phyloP scores from a whole-genome alignment of 37 sponge, comb jelly and placozoan species.

The Chondrosia reniformis region DNA sequence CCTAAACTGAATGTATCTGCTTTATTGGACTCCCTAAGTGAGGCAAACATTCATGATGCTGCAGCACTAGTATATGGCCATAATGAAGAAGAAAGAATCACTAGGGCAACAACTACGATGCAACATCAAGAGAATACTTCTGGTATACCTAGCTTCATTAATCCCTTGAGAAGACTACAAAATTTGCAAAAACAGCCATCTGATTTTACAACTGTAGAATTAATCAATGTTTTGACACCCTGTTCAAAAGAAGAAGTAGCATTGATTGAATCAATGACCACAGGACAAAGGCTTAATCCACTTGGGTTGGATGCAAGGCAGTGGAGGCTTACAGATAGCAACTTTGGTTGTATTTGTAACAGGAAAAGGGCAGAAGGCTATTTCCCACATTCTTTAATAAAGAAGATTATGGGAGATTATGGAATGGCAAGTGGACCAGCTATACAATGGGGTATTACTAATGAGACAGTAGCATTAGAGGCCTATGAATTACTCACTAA shows the following conservation, averaged over 20 bases:
- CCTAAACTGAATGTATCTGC: background rate
- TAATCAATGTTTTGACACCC: background rate
- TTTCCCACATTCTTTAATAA: background rate
- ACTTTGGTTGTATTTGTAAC: constrained; percentile 41
- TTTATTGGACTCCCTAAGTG: background rate
- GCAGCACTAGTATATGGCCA: too few relatives aligned
- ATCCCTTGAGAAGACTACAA: constrained; percentile 20
- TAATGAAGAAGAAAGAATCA: too few relatives aligned
- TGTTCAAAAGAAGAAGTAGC: background rate
- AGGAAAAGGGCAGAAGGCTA: background rate
- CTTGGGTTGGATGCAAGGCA: constrained; percentile 43
- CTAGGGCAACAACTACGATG: too few relatives aligned
- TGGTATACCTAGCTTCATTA: too few relatives aligned
- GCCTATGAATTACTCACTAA: background rate
- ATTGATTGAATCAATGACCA: constrained; percentile 24
- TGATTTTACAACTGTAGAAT: constrained; percentile 11
- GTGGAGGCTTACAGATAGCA: constrained; percentile 35
- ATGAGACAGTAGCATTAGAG: background rate
- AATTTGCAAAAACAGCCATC: background rate
- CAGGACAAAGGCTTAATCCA: constrained; percentile 20
- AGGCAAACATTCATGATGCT: background rate
- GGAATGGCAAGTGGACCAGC: background rate
- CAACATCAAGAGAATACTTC: too few relatives aligned
- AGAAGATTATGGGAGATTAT: constrained; percentile 23
- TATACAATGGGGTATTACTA: background rate